Conservation (phyloP, 1,140 invertebrate genomes). For the Limonius californicus region DNA sequence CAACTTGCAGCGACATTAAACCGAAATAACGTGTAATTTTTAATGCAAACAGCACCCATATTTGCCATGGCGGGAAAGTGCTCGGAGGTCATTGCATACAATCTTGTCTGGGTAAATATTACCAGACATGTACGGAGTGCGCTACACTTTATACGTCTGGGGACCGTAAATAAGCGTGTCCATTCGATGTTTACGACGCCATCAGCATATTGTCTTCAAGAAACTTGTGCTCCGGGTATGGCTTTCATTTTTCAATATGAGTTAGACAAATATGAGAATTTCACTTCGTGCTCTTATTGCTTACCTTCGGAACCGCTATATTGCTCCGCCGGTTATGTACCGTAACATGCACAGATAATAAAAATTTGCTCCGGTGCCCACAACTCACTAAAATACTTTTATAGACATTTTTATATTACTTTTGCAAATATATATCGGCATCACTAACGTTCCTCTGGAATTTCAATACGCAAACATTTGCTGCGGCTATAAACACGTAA, state of each 20-base stretch:
- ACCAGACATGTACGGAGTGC: background rate
- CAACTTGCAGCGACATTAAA: constrained; percentile 20
- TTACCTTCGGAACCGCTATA: constrained; percentile 2
- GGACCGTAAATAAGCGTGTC: constrained; percentile 7
- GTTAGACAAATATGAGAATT: background rate
- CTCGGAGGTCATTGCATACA: constrained; percentile 15
- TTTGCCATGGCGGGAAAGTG: constrained; percentile 2
- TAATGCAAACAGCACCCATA: constrained; percentile 25
- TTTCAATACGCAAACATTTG: no score
- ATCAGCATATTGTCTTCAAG: constrained; percentile 11
- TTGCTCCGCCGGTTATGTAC: background rate
- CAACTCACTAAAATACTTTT: background rate
- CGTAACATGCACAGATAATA: background rate
- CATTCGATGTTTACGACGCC: constrained; percentile 3
- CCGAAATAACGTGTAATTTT: constrained; percentile 28
- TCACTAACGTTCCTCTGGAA: no score
- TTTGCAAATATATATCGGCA: no score
- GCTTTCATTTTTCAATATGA: constrained; percentile 5
- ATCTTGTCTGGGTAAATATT: constrained; percentile 17
- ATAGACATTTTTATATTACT: no score
- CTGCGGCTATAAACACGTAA: no score
- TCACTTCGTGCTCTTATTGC: background rate
- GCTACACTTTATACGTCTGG: constrained; percentile 13
- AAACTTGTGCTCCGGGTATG: background rate
- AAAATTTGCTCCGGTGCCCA: background rate